Evolutionary conservation across 1,140 invertebrate species (phyloP).

Genomic region (Caenorhabditis remanei): DNA sequence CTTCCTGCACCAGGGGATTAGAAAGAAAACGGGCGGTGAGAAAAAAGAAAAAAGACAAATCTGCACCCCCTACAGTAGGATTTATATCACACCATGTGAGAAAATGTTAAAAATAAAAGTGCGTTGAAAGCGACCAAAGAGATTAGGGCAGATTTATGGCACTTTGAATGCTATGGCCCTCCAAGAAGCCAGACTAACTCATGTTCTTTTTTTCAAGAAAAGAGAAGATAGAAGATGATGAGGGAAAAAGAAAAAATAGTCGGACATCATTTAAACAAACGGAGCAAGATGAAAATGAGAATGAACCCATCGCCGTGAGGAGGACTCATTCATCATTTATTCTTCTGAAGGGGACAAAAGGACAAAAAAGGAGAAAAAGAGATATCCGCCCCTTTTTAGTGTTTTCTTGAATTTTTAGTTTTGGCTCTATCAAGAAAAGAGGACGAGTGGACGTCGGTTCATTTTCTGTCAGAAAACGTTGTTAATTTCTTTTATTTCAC

Average conservation of each 20-base stretch:
- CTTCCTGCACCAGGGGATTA: too few species aligned
- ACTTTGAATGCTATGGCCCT: too few species aligned
- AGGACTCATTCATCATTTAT: background rate
- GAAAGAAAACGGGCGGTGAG: too few species aligned
- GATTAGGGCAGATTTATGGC: too few species aligned
- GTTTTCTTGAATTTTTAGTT: too few species aligned
- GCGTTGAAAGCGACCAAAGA: too few species aligned
- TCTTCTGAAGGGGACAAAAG: background rate
- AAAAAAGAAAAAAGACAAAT: too few species aligned
- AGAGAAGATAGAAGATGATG: background rate
- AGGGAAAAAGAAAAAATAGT: background rate
- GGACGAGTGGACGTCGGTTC: background rate
- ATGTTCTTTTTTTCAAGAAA: background rate
- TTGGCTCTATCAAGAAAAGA: too few species aligned
- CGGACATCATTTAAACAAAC: background rate
- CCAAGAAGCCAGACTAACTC: too few species aligned
- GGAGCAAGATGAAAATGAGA: background rate
- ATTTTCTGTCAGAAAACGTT: slow-evolving; percentile 1
- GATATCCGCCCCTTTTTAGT: background rate
- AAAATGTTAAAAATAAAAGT: too few species aligned
- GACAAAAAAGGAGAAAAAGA: background rate
- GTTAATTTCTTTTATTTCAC: background rate
- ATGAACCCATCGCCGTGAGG: slow-evolving; percentile 5
- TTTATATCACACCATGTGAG: too few species aligned
- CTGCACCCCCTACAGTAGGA: too few species aligned